Evolutionary conservation across 2,797 vertebrate genomes (phyloP), one percentile per base, ranked within the genome.

Genomic region (Mormyrus hasselquistii): DNA sequence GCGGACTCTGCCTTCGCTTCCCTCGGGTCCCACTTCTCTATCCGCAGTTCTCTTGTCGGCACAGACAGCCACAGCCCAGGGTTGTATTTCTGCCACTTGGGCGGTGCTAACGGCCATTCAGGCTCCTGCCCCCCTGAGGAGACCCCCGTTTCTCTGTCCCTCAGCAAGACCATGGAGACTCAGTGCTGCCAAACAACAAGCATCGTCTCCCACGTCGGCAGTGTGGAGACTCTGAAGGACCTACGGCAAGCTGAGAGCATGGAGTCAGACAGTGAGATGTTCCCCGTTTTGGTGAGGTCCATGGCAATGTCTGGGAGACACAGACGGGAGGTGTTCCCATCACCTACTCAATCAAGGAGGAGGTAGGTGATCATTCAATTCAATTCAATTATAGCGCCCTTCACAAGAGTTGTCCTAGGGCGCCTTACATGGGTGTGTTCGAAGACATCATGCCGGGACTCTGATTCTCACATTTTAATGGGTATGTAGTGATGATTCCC

Each of bases 291-390:
- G 29, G 95, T 95, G 16, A 93, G 96, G 88, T 96, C 97, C 0
- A 95, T 97, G 95, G 96, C 95, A 7, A 97, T 95, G 0, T 96
- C 96, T 0, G 95, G 96, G 16, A 96, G 97, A 90, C 97, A 97
- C 95, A 99, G 98, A 94, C 98, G 95, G 97, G 97, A 97, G 3
- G 94, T 95, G 65, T 95, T 97, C 0, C 0, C 97, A 79, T 97
- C 97, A 4, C 97, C 97, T 0, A 90, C 96, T 0, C 96, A 94
- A 84, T 91, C 93, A 91, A 94, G 94, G 25, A 95, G 94, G 93
- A 98, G 98, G 98, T 99, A 90, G 92, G 65, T 0, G 29, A 34
- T 34, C 29, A 34, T 34, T 34, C 29, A 34, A 34, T 34, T 34
- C 29, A 34, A 34, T 34, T 34, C 29, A 34, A 34, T 34, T 34